Base-by-base conservation (phyloP, 2,888 invertebrate species). In the Leptopterna dolabrata region DNA sequence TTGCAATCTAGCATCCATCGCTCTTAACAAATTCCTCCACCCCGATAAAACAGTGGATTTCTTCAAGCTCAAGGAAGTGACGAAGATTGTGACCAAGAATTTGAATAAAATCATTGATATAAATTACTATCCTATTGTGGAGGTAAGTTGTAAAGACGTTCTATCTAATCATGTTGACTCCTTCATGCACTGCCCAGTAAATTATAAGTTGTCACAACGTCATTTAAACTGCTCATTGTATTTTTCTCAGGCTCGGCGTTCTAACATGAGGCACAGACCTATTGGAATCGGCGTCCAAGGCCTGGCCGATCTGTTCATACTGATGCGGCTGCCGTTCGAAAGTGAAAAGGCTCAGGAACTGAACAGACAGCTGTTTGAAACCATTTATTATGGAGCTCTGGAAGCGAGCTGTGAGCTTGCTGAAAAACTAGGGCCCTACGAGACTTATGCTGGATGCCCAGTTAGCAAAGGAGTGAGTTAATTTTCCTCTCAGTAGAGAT, bases 291-390 rank as follows among this genome's bases (percentile, higher is more conserved):
- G 99, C 7, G 95, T 99, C 76, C 99, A 99, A 92, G 99, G 99
- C 3, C 93, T 99, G 88, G 99, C 99, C 0, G 99, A 99, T 93
- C 95, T 99, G 14, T 98, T 99, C 92, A 96, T 99, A 89, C 92
- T 98, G 76, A 96, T 99, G 96, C 94, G 98, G 78, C 94, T 95
- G 92, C 97, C 99, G 0, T 99, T 98, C 92, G 99, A 98, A 91
- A 97, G 97, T 91, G 94, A 95, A 84, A 94, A 96, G 91, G 98
- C 99, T 0, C 94, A 95, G 88, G 93, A 95, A 90, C 93, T 99
- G 29, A 99, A 99, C 92, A 96, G 95, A 90, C 96, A 98, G 91
- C 98, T 99, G 90, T 99, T 99, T 92, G 99, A 99, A 93, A 99
- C 99, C 0, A 95, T 99, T 89, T 99, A 99, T 92, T 98, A 96